Base-by-base conservation (phyloP, 1,140 invertebrate species). In the Macrocentrus cingulum region DNA sequence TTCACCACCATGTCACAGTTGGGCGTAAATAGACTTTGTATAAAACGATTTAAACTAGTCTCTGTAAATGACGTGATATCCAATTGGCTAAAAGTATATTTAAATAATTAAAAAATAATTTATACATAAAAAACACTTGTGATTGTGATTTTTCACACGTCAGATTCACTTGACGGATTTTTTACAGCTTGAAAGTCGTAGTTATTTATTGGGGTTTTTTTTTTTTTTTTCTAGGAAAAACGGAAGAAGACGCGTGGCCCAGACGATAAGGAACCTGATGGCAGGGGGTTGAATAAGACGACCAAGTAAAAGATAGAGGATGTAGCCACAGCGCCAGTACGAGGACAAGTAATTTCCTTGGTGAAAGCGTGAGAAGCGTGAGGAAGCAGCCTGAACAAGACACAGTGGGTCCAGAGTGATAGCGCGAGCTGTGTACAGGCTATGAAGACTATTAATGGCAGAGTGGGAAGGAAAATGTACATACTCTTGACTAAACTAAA, bases 321-420 rank as follows among this genome's bases (percentile, higher is more conserved):
- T 5, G 25, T n/a, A 29, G 25, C 4, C 4, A 29, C 32, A 48
- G 61, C 6, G 25, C 29, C 56, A 59, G 51, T 60, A 66, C 66
- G 67, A 73, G 72, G 72, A 73, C 72, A 76, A 77, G 76, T 80
- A 79, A 80, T 79, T 80, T 80, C 77, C 77, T 80, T 64, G 69
- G 67, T 64, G 48, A 66, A 73, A 68, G 75, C 77, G 75, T 80
- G 77, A 77, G 75, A 51, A 71, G 56, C 56, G 56, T 62, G 54
- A 54, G 52, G 45, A 62, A 61, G 42, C n/a, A 34, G 49, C 34
- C n/a, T 15, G 41, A 29, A 51, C 18, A 46, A 56, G 15, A 6
- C n/a, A 41, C 19, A 49, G 16, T 25, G n/a, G 25, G 7, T 25
- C 3, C 13, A 57, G 53, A 37, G 13, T 32, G 11, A 49, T 25